These are phyloP conservation scores for Semnornis frantzii DNA, from an alignment of 2,113 vertebrate genomes.

Conservation along the genomic window DNA sequence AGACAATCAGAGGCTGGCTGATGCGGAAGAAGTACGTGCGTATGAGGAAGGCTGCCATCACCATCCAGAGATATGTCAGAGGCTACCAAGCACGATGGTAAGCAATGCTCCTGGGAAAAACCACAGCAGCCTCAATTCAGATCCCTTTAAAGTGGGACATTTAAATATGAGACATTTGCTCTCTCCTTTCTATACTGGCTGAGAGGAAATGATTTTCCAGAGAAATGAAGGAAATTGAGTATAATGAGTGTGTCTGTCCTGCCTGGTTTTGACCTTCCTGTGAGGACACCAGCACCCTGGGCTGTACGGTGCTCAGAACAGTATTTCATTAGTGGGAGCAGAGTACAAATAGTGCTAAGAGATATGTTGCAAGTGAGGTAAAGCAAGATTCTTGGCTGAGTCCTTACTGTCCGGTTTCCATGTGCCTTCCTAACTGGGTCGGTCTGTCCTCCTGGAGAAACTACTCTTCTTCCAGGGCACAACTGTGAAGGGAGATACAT, in stretches of 20 bases:
- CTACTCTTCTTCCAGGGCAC: neutral
- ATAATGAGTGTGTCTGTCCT: constrained; percentile 5
- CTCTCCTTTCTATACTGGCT: neutral
- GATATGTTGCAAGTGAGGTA: neutral
- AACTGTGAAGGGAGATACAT: neutral
- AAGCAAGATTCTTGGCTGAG: neutral
- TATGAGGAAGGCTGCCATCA: constrained; percentile 87
- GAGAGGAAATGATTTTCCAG: constrained; percentile 1
- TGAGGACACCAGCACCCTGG: neutral
- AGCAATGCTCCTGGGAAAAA: constrained; percentile 39
- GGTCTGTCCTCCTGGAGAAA: neutral
- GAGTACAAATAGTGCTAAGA: neutral
- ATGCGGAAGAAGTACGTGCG: constrained; percentile 93
- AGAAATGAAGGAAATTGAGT: neutral
- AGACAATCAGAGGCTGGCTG: constrained; percentile 96
- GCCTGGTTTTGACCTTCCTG: neutral
- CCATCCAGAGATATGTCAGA: constrained; percentile 91
- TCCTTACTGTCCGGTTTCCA: neutral
- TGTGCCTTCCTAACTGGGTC: neutral
- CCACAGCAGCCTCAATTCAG: neutral
- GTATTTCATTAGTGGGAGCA: neutral
- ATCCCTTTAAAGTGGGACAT: neutral
- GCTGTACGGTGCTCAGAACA: neutral
- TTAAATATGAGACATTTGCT: neutral
- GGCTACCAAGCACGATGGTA: constrained; percentile 96